Evolutionary conservation across 2,888 invertebrate species (phyloP).

Genomic region (Lasioglossum lativentre): DNA sequence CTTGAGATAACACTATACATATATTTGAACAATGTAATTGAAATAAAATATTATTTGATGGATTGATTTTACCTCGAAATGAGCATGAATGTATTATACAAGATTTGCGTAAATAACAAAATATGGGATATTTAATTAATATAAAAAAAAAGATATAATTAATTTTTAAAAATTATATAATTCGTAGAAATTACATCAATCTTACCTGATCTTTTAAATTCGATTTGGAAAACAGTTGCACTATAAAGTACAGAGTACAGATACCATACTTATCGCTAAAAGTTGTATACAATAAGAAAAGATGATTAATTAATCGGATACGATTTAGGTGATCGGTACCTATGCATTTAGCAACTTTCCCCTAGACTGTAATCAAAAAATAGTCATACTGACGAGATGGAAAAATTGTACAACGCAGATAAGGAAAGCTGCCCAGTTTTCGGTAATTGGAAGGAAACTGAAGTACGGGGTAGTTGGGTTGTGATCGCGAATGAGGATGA

Average conservation of each 20-base stretch:
- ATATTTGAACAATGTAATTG: too few species aligned
- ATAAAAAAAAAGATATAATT: too few species aligned
- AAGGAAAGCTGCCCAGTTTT: conserved; percentile 26
- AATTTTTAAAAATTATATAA: too few species aligned
- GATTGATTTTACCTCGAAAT: too few species aligned
- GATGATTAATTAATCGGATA: background rate
- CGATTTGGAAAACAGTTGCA: too few species aligned
- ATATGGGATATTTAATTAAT: too few species aligned
- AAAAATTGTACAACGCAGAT: background rate
- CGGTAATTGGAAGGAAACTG: conserved; percentile 66
- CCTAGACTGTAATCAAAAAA: background rate
- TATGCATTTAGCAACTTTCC: background rate
- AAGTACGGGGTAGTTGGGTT: conserved; percentile 64
- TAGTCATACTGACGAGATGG: background rate
- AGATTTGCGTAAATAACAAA: too few species aligned
- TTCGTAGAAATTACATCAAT: background rate
- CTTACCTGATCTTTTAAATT: background rate
- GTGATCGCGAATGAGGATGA: conserved; percentile 72
- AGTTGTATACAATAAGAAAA: background rate
- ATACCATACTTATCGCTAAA: background rate
- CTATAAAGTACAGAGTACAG: too few species aligned
- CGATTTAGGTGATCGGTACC: background rate
- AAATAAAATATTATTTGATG: too few species aligned
- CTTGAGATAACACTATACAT: too few species aligned
- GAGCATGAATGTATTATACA: too few species aligned